Conservation (phyloP, 2,113 vertebrate genomes). For the Eulemur rufifrons region DNA sequence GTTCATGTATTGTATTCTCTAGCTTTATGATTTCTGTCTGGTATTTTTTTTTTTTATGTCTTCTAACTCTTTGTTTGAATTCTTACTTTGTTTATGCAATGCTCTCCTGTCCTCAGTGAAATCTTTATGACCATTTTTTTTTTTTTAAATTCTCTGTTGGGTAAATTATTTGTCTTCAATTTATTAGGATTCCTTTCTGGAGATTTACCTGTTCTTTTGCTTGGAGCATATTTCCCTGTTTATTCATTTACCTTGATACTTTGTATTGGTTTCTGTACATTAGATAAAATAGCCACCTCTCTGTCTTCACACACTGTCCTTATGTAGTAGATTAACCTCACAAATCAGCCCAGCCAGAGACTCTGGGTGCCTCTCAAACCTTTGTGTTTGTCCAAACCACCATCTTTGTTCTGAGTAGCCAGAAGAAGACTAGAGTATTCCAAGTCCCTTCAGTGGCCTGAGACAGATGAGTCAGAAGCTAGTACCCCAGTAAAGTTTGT, state of each 20-base stretch:
- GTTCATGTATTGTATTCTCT: too few relatives aligned
- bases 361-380: background rate
- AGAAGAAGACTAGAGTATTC: background rate
- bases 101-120: background rate
- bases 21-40: too few relatives aligned
- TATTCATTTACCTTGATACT: background rate
- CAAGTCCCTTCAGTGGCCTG: background rate
- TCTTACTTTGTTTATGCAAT: background rate
- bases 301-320: background rate
- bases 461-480: background rate
- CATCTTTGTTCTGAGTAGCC: background rate
- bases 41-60: background rate
- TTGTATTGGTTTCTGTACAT: background rate
- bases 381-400: background rate
- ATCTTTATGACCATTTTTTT: background rate
- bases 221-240: background rate
- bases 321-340: background rate
- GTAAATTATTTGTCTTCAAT: background rate
- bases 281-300: background rate
- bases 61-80: background rate
- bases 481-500: background rate
- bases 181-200: background rate
- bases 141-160: background rate
- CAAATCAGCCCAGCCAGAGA: background rate
- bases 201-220: background rate